A percentile compares a stretch with the other conserved stretches of the same genome.
phyloP scores from a whole-genome alignment of 1,140 invertebrate genomes.

The Akabosia matsudoensis region DNA sequence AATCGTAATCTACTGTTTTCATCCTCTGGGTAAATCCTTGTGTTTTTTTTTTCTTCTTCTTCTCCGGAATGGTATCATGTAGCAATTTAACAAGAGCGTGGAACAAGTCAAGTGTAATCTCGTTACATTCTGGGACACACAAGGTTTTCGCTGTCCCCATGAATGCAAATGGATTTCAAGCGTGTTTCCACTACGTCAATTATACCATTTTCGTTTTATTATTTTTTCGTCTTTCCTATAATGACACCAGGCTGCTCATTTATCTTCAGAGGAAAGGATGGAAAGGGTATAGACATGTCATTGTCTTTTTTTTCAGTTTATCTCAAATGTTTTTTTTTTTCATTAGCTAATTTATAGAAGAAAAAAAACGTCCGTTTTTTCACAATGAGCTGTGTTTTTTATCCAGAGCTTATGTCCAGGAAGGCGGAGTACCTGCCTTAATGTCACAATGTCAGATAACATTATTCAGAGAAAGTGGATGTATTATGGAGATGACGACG shows the following conservation, averaged over 20 bases:
- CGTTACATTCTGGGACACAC: too few species aligned
- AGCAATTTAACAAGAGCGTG: background rate
- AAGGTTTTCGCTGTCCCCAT: conserved; percentile 23
- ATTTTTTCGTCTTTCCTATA: background rate
- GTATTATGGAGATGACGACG: too few species aligned
- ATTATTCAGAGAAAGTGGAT: conserved; percentile 5
- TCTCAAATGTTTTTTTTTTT: too few species aligned
- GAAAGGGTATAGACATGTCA: too few species aligned
- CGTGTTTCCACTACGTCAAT: conserved; percentile 31
- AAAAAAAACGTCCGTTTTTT: background rate
- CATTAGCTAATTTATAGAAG: conserved; percentile 18
- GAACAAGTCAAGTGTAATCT: conserved; percentile 2
- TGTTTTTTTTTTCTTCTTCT: background rate
- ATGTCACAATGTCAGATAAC: conserved; percentile 13
- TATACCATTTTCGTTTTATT: conserved; percentile 23
- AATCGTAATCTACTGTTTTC: background rate
- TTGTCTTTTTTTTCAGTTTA: background rate
- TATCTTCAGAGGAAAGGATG: too few species aligned
- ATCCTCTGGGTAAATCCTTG: background rate
- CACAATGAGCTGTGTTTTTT: background rate
- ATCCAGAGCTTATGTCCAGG: background rate
- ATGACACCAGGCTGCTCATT: conserved; percentile 9
- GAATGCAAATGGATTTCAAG: conserved; percentile 42
- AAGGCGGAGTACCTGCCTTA: background rate
- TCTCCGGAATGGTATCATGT: background rate